These are phyloP conservation scores for Archips crataeganus DNA, from an alignment of 2,888 invertebrate genomes.

Conservation along the genomic window DNA sequence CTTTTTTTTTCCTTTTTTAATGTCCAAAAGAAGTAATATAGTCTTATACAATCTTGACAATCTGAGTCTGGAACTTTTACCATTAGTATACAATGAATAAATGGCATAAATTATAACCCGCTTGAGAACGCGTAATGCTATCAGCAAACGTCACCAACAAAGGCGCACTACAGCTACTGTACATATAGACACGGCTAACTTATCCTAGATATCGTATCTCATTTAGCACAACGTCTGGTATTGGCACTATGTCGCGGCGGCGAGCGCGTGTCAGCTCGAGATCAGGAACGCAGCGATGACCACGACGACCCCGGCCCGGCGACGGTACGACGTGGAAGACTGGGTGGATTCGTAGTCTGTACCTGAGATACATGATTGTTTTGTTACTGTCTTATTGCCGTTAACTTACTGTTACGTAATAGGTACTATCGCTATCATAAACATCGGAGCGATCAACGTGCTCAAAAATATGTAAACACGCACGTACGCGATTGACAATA, in stretches of 20 bases:
- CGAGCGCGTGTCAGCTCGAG: conserved; percentile 67
- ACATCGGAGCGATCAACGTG: too few relatives aligned
- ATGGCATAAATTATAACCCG: not conserved
- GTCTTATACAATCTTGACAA: not conserved
- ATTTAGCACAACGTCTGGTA: conserved; percentile 58
- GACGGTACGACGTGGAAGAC: conserved; percentile 63
- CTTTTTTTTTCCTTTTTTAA: not conserved
- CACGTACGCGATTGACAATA: too few relatives aligned
- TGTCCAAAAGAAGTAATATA: not conserved
- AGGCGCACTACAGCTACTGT: conserved; percentile 24
- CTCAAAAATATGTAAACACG: too few relatives aligned
- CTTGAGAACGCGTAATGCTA: not conserved
- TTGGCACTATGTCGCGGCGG: conserved; percentile 69
- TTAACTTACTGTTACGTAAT: not conserved
- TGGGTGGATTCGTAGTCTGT: conserved; percentile 81
- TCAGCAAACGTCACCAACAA: conserved; percentile 21
- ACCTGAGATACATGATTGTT: conserved; percentile 42
- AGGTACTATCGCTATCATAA: too few relatives aligned
- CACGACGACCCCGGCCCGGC: conserved; percentile 55
- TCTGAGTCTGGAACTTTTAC: not conserved
- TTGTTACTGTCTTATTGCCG: not conserved
- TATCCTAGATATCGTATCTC: conserved; percentile 51
- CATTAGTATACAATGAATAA: not conserved
- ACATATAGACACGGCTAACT: conserved; percentile 39
- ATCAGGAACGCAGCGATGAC: conserved; percentile 58